phyloP scores from a whole-genome alignment of 2,113 vertebrate genomes.

The Sula dactylatra region DNA sequence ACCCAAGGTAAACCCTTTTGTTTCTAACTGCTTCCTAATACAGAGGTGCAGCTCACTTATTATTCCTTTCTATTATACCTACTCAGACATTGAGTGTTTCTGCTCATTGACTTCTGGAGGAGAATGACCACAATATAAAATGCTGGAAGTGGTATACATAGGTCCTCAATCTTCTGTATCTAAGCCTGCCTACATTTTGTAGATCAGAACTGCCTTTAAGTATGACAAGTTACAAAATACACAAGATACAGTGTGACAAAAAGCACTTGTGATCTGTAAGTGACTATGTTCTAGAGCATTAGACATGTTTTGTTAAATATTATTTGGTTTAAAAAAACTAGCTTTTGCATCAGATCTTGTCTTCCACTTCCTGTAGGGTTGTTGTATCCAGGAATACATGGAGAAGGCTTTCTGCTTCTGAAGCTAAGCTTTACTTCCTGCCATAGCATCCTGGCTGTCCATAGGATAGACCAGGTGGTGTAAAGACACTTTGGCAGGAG shows the following conservation, averaged over 20 bases:
- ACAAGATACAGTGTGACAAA: neutral
- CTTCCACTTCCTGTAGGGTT: accelerated
- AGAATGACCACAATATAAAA: neutral
- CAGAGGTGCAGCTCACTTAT: neutral
- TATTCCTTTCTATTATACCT: neutral
- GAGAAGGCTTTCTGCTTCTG: neutral
- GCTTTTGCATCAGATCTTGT: neutral
- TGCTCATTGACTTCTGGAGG: neutral
- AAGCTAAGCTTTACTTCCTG: neutral
- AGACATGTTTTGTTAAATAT: neutral
- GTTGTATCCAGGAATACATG: neutral
- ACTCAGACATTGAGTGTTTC: neutral
- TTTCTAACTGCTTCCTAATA: neutral
- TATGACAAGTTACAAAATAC: neutral
- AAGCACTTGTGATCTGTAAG: neutral
- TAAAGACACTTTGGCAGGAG: slow-evolving; percentile 2
- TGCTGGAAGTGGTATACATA: accelerated
- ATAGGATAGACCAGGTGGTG: neutral
- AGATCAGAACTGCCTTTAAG: neutral
- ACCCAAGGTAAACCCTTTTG: neutral
- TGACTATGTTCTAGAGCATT: neutral
- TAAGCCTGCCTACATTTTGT: neutral
- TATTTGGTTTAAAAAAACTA: neutral
- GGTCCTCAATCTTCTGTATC: neutral
- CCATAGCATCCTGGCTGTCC: neutral